Evolutionary conservation across 2,113 vertebrate genomes (phyloP).

Genomic region (Mobula hypostoma): DNA sequence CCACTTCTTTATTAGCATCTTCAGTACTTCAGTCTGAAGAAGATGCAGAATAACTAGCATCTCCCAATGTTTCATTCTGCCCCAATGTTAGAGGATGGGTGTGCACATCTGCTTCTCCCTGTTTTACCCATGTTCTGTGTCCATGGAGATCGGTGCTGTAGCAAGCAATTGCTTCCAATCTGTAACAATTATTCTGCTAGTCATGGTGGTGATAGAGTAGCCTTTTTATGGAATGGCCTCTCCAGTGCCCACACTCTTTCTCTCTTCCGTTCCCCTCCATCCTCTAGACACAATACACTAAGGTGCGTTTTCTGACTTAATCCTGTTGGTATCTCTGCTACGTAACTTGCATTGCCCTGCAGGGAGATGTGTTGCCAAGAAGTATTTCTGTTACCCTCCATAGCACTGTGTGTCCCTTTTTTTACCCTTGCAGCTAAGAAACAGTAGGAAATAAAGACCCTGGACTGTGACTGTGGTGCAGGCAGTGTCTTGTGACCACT

Average conservation of each 20-base stretch:
- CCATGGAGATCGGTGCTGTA: not conserved
- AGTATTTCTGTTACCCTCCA: not conserved
- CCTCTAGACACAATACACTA: no score
- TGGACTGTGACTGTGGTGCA: conserved; percentile 1
- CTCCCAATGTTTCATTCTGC: not conserved
- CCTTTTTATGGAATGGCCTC: not conserved
- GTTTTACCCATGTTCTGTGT: not conserved
- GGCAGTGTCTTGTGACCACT: conserved; percentile 10
- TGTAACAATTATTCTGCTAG: not conserved
- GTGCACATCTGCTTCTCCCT: not conserved
- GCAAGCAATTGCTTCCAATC: not conserved
- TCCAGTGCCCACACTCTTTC: not conserved
- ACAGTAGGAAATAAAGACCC: conserved; percentile 6
- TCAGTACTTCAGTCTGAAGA: not conserved
- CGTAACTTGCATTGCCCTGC: not conserved
- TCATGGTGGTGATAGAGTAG: not conserved
- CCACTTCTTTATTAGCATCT: not conserved
- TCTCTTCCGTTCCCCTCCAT: no score
- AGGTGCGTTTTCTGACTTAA: not conserved
- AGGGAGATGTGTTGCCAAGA: not conserved
- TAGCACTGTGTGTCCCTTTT: not conserved
- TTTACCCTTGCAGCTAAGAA: not conserved
- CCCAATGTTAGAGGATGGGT: not conserved
- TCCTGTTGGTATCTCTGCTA: not conserved
- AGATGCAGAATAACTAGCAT: no score